These are phyloP conservation scores for Bos indicus DNA, from an alignment of 2,113 vertebrate species.

Conservation along the genomic window DNA sequence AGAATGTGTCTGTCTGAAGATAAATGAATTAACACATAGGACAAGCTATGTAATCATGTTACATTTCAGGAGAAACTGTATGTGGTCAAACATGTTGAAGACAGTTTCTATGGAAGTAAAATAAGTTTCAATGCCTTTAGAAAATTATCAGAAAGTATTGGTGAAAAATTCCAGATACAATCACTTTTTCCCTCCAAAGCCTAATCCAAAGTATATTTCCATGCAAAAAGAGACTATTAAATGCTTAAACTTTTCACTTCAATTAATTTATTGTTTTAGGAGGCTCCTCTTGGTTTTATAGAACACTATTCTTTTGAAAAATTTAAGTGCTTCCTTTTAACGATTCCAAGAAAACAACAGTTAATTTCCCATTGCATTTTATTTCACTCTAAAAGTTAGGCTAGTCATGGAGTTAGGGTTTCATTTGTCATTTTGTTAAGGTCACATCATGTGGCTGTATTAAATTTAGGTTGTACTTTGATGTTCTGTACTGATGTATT, in stretches of 20 bases:
- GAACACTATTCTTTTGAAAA: neutral
- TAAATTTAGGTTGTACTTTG: neutral
- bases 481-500: neutral
- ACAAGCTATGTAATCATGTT: neutral
- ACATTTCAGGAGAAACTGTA: neutral
- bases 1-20: neutral
- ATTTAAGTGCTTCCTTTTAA: conserved; percentile 27
- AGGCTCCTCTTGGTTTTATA: neutral
- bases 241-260: neutral
- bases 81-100: neutral
- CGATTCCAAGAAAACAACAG: neutral
- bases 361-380: conserved; percentile 15
- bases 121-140: neutral
- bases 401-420: neutral
- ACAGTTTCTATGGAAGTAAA: neutral
- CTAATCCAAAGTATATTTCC: neutral
- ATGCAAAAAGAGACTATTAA: neutral
- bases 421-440: conserved; percentile 15
- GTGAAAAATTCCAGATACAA: neutral
- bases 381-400: neutral
- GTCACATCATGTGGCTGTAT: neutral
- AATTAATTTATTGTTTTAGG: neutral
- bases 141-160: neutral
- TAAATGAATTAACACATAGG: neutral
- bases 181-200: neutral